Percentiles rank a stretch among this genome's conserved stretches.
phyloP scores from a whole-genome alignment of 2,888 invertebrate genomes.

The Macrophya annulata region DNA sequence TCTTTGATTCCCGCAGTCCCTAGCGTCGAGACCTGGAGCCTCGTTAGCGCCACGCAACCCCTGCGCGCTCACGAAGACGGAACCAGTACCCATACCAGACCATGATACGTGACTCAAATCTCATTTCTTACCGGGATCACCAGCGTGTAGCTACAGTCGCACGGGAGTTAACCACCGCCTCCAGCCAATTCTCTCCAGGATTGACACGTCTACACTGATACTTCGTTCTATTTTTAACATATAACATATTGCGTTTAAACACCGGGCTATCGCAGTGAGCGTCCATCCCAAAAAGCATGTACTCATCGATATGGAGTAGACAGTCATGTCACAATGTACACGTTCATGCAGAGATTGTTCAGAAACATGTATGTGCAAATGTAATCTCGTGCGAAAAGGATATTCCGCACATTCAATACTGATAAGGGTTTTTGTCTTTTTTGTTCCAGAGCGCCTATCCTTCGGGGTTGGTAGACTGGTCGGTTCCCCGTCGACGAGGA shows the following conservation, averaged over 20 bases:
- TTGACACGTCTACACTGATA: conserved; percentile 23
- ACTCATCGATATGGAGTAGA: neutral
- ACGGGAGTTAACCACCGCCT: conserved; percentile 23
- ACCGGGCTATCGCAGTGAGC: neutral
- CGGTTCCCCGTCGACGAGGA: conserved; percentile 76
- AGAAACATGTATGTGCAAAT: neutral
- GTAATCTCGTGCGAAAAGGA: neutral
- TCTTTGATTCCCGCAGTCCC: conserved; percentile 63
- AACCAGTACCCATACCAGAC: conserved; percentile 65
- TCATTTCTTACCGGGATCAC: conserved; percentile 64
- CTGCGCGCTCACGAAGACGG: conserved; percentile 54
- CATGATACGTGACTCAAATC: conserved; percentile 76
- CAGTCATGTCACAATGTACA: neutral
- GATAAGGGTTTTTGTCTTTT: neutral
- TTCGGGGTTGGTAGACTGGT: conserved; percentile 92
- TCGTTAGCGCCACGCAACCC: conserved; percentile 71
- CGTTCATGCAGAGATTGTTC: neutral
- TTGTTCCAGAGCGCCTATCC: conserved; percentile 89
- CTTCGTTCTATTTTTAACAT: conserved; percentile 1
- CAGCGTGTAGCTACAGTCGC: conserved; percentile 4
- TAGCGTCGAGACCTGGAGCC: conserved; percentile 59
- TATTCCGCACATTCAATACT: neutral
- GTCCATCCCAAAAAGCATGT: neutral
- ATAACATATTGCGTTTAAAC: neutral
- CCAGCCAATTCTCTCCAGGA: neutral